Conservation (phyloP, 2,113 vertebrate genomes). For the Todiramphus chloris region DNA sequence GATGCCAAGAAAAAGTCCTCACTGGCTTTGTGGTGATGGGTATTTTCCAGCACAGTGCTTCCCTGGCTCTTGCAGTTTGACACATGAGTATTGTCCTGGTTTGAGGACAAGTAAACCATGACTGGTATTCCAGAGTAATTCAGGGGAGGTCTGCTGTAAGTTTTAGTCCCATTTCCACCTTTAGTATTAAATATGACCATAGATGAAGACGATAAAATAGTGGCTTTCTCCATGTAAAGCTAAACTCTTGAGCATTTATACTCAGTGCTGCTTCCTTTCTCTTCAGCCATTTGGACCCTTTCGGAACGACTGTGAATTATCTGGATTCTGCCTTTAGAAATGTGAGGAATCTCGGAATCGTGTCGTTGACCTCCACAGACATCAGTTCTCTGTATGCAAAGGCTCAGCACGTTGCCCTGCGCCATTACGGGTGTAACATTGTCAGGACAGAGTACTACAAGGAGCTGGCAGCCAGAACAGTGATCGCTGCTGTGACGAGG, state of each 20-base stretch:
- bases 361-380: constrained; percentile 95
- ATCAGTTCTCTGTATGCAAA: constrained; percentile 93
- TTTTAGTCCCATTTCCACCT: neutral
- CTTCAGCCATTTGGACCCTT: constrained; percentile 93
- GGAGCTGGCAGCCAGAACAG: constrained; percentile 90
- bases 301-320: constrained; percentile 92
- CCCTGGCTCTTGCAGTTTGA: neutral
- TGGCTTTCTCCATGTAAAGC: neutral
- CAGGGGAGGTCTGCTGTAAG: neutral
- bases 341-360: constrained; percentile 90
- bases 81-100: neutral
- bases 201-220: neutral
- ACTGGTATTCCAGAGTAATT: neutral
- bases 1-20: neutral
- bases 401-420: constrained; percentile 88
- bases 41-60: neutral
- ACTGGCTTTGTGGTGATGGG: neutral
- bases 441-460: constrained; percentile 95
- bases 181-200: neutral
- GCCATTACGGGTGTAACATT: constrained; percentile 91
- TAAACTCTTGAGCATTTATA: neutral
- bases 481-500: constrained; percentile 89
- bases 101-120: no score
- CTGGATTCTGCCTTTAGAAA: constrained; percentile 96
- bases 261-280: neutral